Evolutionary conservation across 1,140 invertebrate genomes (phyloP).

Genomic region (Copidosoma floridanum): DNA sequence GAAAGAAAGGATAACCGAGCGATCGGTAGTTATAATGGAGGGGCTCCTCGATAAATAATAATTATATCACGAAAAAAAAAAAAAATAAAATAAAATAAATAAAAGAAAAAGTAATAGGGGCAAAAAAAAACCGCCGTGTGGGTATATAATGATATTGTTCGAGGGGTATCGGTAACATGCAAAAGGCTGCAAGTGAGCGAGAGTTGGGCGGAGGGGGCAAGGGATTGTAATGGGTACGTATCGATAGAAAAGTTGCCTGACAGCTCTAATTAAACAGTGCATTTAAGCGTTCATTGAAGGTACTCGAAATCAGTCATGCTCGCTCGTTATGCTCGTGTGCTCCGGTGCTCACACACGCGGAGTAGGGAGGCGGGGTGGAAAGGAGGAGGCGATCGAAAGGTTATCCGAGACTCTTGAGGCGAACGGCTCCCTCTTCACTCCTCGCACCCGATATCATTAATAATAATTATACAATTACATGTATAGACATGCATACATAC

Average conservation of each 20-base stretch:
- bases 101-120: not conserved
- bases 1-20: no score
- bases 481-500: constrained; percentile 50
- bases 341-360: no score
- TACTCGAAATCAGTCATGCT: constrained; percentile 24
- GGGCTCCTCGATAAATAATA: no score
- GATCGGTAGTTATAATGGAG: no score
- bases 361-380: no score
- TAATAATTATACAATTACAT: constrained; percentile 61
- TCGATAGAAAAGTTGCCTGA: constrained; percentile 31
- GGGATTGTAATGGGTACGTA: no score
- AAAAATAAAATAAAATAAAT: not conserved
- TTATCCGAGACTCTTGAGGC: not conserved
- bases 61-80: no score
- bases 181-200: no score
- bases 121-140: not conserved
- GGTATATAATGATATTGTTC: no score
- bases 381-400: constrained; percentile 10
- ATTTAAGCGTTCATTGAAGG: constrained; percentile 40
- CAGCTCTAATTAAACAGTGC: constrained; percentile 37
- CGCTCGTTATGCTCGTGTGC: constrained; percentile 7
- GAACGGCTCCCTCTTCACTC: not conserved
- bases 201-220: no score
- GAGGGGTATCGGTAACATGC: no score
- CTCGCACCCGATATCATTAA: constrained; percentile 53